phyloP scores from a whole-genome alignment of 2,113 vertebrate species.

The Lanius ludovicianus region DNA sequence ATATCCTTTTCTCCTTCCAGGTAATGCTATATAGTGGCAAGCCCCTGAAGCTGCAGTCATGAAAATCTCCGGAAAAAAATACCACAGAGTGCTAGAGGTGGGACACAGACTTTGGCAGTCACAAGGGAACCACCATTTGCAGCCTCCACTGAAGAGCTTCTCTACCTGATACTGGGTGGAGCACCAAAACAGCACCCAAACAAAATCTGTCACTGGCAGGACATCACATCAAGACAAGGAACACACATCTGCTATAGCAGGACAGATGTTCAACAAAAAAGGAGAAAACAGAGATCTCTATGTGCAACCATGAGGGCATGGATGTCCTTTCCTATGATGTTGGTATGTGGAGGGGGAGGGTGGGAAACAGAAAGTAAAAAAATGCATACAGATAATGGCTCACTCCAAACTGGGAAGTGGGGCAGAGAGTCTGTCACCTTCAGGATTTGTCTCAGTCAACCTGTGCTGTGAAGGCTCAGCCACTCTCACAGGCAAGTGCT shows the following conservation, averaged over 20 bases:
- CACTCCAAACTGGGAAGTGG: not conserved
- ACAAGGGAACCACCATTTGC: not conserved
- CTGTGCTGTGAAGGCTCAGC: not conserved
- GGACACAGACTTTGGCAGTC: not conserved
- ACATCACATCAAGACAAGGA: not conserved
- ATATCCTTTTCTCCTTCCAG: not conserved
- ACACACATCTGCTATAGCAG: not conserved
- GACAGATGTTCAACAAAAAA: not conserved
- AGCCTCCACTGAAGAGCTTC: not conserved
- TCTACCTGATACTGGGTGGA: not conserved
- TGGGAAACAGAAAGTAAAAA: not conserved
- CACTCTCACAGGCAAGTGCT: not conserved
- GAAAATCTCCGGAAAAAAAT: not conserved
- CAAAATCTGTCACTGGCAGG: not conserved
- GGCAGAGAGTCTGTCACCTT: not conserved
- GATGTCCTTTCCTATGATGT: not conserved
- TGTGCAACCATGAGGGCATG: not conserved
- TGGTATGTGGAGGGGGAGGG: not conserved
- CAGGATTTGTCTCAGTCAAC: not conserved
- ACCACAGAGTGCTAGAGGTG: not conserved
- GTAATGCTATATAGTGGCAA: not conserved
- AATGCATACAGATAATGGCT: accelerated
- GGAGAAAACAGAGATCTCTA: not conserved
- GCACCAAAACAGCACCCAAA: not conserved
- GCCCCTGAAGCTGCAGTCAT: not conserved